phyloP scores from a whole-genome alignment of 2,888 invertebrate species.

The Suillia variegata region DNA sequence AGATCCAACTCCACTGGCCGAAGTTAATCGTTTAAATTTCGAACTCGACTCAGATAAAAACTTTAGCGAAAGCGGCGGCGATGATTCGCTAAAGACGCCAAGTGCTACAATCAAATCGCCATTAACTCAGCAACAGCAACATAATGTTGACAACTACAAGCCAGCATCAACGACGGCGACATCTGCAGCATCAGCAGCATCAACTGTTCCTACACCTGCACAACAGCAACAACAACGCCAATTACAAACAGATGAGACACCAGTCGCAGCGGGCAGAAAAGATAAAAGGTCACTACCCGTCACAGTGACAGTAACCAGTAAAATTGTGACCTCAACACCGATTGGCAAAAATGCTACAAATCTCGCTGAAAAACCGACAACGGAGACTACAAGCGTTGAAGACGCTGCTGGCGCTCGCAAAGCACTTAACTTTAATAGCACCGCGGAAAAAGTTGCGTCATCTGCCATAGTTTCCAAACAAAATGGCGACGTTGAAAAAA shows the following conservation, averaged over 20 bases:
- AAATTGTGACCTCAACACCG: constrained; percentile 51
- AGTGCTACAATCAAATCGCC: constrained; percentile 36
- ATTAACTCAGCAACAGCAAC: constrained; percentile 12
- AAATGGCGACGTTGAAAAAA: constrained; percentile 2
- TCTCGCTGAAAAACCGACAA: constrained; percentile 14
- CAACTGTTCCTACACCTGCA: constrained; percentile 28
- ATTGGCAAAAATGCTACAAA: constrained; percentile 32
- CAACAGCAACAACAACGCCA: constrained; percentile 25
- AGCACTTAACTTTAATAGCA: constrained; percentile 36
- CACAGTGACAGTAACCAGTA: constrained; percentile 24
- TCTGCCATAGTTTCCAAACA: constrained; percentile 22
- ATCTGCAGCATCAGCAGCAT: constrained; percentile 6
- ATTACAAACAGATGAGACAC: constrained; percentile 21
- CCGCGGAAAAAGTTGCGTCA: too few species aligned
- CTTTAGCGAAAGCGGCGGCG: constrained; percentile 11
- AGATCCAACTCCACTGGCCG: constrained; percentile 62
- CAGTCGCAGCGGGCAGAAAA: constrained; percentile 14
- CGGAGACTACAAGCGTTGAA: constrained; percentile 10
- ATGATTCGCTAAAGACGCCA: constrained; percentile 50
- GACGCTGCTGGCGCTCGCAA: constrained; percentile 28
- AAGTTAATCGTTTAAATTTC: constrained; percentile 59
- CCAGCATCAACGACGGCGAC: constrained; percentile 15
- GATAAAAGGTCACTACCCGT: constrained; percentile 5
- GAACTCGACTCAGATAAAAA: constrained; percentile 57
- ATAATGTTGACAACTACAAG: not conserved